Base-by-base conservation (phyloP, 2,888 invertebrate species). In the Scaptomyza caliginosa region DNA sequence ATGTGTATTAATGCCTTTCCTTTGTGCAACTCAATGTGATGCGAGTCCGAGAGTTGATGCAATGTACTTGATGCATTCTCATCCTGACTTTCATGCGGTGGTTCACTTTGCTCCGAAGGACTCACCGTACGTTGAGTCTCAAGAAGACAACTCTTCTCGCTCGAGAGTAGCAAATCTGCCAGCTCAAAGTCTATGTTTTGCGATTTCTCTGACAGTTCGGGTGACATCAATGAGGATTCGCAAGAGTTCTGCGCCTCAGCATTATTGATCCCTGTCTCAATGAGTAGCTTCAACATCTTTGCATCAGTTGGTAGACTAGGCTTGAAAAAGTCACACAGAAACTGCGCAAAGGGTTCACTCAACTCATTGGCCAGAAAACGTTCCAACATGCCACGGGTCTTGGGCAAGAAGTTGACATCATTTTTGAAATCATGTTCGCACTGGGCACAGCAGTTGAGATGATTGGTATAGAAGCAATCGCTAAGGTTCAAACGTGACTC, bases 1-100 rank as follows among this genome's bases (percentile, higher is more conserved):
- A 95, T 95, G 89, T 96, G 96, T 24, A 97, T 93, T 1, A 95
- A 92, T 0, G 95, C 95, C 34, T 96, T 94, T 50, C 94, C 94
- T 65, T 92, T 92, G 64, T 92, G 91, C 57, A 92, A 82, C 69
- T 90, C 93, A 34, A 91, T 89, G 36, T 90, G 89, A 78, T 91
- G 91, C 6, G 90, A 89, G 52, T 91, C 91, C 13, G 91, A 91
- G 0, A 91, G 78, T 46, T 91, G 91, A 59, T 91, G 90, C 10
- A 91, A 56, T 0, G 91, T 90, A 40, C 90, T 90, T 2, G 90
- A 88, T 0, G 89, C 88, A 55, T 91, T 91, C 34, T 91, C 91
- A 56, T 91, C 91, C 64, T 91, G 90, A 46, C 91, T 90, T 38
- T 91, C 91, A 3, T 88, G 89, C 4, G 83, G 90, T 13, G 89